Evolutionary conservation across 1,140 invertebrate species (phyloP).

Genomic region (Sitobion miscanthi): DNA sequence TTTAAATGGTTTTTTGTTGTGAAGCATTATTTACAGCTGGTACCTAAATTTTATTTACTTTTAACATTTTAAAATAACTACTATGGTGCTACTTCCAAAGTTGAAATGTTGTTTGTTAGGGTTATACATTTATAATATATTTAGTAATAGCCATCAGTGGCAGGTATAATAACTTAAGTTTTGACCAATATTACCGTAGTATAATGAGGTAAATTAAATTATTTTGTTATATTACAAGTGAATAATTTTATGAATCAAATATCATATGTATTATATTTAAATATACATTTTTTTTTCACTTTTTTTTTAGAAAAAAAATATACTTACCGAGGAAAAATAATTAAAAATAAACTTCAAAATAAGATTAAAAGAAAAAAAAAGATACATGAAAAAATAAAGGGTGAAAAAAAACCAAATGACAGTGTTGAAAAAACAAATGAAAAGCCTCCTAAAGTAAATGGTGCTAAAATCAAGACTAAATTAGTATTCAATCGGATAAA

Average conservation of each 20-base stretch:
- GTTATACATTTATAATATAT: background rate
- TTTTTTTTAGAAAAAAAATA: conserved; percentile 55
- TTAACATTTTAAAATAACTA: background rate
- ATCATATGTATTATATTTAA: background rate
- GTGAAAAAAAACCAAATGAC: conserved; percentile 47
- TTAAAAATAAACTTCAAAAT: conserved; percentile 58
- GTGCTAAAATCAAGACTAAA: conserved; percentile 54
- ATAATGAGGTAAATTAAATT: background rate
- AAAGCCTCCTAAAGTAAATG: conserved; percentile 37
- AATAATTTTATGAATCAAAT: background rate
- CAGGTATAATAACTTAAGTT: background rate
- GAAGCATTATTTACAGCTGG: background rate
- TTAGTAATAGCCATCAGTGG: background rate
- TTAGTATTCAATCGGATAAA: conserved; percentile 58
- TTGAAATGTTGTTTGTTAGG: background rate
- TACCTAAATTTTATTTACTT: background rate
- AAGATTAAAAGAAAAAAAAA: conserved; percentile 58
- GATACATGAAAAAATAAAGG: conserved; percentile 56
- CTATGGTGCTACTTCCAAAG: background rate
- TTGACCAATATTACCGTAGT: no score
- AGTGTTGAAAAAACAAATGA: background rate
- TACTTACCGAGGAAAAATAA: conserved; percentile 54
- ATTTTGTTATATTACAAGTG: background rate
- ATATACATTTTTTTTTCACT: background rate
- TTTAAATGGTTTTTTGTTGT: background rate